Evolutionary conservation across 2,797 vertebrate genomes (phyloP), one percentile per base, ranked within the genome.

Genomic region (Leuciscus waleckii): DNA sequence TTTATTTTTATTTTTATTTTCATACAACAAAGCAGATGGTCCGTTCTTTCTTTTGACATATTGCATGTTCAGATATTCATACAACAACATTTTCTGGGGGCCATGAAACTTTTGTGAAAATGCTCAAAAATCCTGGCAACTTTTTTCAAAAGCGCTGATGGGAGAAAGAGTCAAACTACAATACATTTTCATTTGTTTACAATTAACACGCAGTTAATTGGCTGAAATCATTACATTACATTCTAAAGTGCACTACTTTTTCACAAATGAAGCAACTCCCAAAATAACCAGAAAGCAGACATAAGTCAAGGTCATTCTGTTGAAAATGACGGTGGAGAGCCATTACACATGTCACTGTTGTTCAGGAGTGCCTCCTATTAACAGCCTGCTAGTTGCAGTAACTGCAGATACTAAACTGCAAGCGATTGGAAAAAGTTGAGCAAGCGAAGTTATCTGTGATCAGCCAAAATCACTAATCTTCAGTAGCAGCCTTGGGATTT

Each of bases 391-490:
- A 26, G 39, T 23, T 79, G 39, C 58, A 65, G 41, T 21, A 65
- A 79, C 37, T 43, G 13, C 32, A 23, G 1, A 58, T 67, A 67
- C 73, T 58, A 19, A 76, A 71, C 49, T 63, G 58, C 7, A 56
- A 29, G 67, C 13, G 58, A n/a, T 54, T 75, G 61, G 61, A 51
- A 86, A 56, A 43, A n/a, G 11, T 73, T 74, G 54, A 67, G 80
- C 10, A 37, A 26, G 29, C 39, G 46, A 77, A 79, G 85, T 65
- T 76, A 79, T 51, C 61, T 67, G 67, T 78, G n/a, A 78, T 85
- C 61, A 82, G 69, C 43, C n/a, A n/a, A 81, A 78, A 37, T 37
- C 41, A 39, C 65, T 73, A 87, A 85, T 87, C 85, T 89, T 89
- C 61, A 41, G 32, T 49, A 81, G 76, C 73, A 82, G 63, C 65